A percentile compares a stretch with the other conserved stretches of the same genome.
Evolutionary conservation across 1,140 invertebrate species (phyloP).

Genomic region (Scaptomyza pallida): DNA sequence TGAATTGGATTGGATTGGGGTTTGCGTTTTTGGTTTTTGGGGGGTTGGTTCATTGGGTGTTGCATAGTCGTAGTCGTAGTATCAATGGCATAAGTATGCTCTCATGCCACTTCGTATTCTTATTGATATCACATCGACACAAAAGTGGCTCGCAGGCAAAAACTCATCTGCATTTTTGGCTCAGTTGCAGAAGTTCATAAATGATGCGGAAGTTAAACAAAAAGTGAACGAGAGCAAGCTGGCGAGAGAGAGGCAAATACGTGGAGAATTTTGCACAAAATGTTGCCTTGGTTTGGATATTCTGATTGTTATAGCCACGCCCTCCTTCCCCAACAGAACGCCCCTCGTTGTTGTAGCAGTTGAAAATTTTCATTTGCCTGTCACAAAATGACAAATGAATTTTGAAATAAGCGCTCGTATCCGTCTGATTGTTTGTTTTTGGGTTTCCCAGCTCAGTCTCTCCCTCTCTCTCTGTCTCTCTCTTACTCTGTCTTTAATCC

Average conservation of each 20-base stretch:
- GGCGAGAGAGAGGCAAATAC: background rate
- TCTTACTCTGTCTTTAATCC: background rate
- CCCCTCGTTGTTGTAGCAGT: conserved; percentile 12
- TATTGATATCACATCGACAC: conserved; percentile 14
- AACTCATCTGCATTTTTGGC: conserved; percentile 45
- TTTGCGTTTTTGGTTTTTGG: background rate
- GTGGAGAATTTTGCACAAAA: conserved; percentile 4
- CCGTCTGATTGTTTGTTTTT: conserved; percentile 71
- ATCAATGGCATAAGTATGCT: background rate
- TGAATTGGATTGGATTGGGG: background rate
- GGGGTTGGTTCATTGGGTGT: background rate
- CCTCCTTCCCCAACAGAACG: no score
- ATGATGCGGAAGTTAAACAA: conserved; percentile 49
- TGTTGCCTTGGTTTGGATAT: conserved; percentile 36
- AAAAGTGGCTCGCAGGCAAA: conserved; percentile 9
- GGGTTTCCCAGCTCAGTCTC: conserved; percentile 44
- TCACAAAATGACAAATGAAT: conserved; percentile 80
- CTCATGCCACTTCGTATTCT: background rate
- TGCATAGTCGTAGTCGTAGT: background rate
- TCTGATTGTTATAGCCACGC: conserved; percentile 38
- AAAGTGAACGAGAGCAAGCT: background rate
- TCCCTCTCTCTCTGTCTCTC: no score
- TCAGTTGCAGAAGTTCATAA: conserved; percentile 50
- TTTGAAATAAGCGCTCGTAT: conserved; percentile 77
- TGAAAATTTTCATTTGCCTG: conserved; percentile 63